Percentiles rank a stretch among this genome's conserved stretches.
Conservation (phyloP, 2,113 vertebrate species). For the Caretta caretta region DNA sequence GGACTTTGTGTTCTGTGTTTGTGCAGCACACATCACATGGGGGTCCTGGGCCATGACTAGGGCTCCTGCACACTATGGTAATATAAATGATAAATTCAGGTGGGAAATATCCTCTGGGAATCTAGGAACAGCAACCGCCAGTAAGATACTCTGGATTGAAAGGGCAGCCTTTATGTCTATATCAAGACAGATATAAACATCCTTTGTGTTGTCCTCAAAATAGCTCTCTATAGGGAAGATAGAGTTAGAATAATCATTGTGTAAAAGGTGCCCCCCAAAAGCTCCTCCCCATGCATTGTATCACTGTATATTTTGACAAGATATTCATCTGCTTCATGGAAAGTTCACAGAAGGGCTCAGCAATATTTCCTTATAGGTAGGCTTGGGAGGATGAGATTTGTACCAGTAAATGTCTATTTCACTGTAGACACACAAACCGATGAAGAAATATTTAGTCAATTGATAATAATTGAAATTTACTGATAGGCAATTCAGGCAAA, state of each 20-base stretch:
- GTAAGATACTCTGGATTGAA: neutral
- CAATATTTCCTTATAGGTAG: neutral
- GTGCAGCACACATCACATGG: neutral
- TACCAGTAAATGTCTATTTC: neutral
- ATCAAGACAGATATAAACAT: slow-evolving; percentile 41
- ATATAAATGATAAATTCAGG: neutral
- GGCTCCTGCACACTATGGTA: neutral
- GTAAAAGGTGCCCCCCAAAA: neutral
- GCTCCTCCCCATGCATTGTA: neutral
- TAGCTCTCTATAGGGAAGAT: slow-evolving; percentile 6
- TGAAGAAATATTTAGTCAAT: neutral
- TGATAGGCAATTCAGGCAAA: neutral
- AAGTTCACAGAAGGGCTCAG: neutral
- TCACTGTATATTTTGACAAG: neutral
- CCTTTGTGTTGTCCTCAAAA: slow-evolving; percentile 25
- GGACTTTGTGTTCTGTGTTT: neutral
- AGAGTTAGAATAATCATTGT: neutral
- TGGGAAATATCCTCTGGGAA: slow-evolving; percentile 33
- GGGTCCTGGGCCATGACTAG: neutral
- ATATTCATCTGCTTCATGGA: neutral
- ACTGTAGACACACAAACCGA: neutral
- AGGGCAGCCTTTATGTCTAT: slow-evolving; percentile 15
- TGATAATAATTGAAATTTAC: neutral
- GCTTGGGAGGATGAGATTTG: neutral
- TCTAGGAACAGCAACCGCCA: neutral